Percentiles rank a stretch among this genome's conserved stretches.
phyloP scores from a whole-genome alignment of 1,140 invertebrate species.

The Meteorus sp. region DNA sequence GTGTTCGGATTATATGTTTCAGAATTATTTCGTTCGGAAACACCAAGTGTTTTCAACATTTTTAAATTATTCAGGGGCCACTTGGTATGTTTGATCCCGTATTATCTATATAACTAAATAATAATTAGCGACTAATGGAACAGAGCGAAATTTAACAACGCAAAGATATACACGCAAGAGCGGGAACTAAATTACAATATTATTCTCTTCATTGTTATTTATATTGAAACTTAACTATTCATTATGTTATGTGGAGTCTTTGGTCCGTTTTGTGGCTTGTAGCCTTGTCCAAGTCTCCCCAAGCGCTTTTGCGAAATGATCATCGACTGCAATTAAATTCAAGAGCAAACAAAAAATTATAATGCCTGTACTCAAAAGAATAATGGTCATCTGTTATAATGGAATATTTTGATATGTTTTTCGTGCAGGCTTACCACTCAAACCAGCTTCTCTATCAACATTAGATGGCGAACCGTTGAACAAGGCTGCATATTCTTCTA shows the following conservation, averaged over 20 bases:
- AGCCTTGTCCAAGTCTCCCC: constrained; percentile 92
- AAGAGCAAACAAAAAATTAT: neutral
- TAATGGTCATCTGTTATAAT: too few species aligned
- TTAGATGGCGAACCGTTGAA: constrained; percentile 65
- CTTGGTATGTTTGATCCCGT: constrained; percentile 13
- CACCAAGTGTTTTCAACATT: too few species aligned
- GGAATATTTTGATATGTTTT: too few species aligned
- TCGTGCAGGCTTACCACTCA: constrained; percentile 45
- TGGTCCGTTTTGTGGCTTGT: constrained; percentile 62
- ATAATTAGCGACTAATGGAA: constrained; percentile 34
- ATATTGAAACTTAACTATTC: constrained; percentile 1
- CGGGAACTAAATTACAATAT: too few species aligned
- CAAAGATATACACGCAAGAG: constrained; percentile 14
- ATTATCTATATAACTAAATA: constrained; percentile 19
- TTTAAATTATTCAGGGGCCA: neutral
- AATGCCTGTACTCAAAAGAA: constrained; percentile 3
- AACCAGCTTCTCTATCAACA: constrained; percentile 52
- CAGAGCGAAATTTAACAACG: constrained; percentile 5
- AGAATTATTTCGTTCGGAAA: neutral
- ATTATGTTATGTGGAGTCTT: constrained; percentile 48
- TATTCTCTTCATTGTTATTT: too few species aligned
- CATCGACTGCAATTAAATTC: constrained; percentile 69
- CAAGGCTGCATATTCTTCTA: constrained; percentile 79
- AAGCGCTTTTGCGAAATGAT: constrained; percentile 94
- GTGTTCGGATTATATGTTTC: too few species aligned